phyloP scores from a whole-genome alignment of 2,888 invertebrate genomes.

The Ophion ellenae region DNA sequence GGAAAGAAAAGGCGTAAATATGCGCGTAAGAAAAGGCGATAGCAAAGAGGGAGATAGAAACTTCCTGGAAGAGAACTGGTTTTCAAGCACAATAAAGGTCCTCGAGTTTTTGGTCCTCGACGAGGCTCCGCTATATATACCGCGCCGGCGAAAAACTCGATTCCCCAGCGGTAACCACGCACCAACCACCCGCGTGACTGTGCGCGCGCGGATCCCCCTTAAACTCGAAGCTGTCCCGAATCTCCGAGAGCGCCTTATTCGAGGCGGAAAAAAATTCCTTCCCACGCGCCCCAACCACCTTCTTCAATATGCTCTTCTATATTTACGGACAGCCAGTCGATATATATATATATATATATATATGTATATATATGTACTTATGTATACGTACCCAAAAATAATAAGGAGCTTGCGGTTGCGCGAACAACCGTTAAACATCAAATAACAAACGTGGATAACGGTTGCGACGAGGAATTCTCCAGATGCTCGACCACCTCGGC shows the following conservation, averaged over 20 bases:
- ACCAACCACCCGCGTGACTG: background rate
- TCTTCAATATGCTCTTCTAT: constrained; percentile 8
- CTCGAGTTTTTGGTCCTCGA: constrained; percentile 40
- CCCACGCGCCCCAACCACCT: constrained; percentile 38
- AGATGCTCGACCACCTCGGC: background rate
- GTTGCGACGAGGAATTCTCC: constrained; percentile 17
- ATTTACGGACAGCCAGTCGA: background rate
- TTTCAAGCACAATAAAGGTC: constrained; percentile 65
- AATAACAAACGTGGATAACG: constrained; percentile 45
- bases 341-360: background rate
- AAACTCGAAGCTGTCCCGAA: constrained; percentile 40
- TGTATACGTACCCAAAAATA: background rate
- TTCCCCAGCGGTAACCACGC: constrained; percentile 26
- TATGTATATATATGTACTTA: too few relatives aligned
- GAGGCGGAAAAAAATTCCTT: constrained; percentile 51
- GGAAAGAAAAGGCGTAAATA: constrained; percentile 37
- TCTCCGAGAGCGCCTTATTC: constrained; percentile 15
- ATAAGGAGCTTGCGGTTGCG: constrained; percentile 50
- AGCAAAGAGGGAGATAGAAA: constrained; percentile 28
- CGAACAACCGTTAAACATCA: constrained; percentile 54
- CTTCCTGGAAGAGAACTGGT: constrained; percentile 73
- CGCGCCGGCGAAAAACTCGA: constrained; percentile 7
- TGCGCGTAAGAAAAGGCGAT: constrained; percentile 47
- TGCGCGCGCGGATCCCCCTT: constrained; percentile 33
- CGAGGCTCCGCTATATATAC: constrained; percentile 6